Evolutionary conservation across 2,888 invertebrate genomes (phyloP), one percentile per base, ranked within the genome.

Genomic region (Malthinus flaveolus): DNA sequence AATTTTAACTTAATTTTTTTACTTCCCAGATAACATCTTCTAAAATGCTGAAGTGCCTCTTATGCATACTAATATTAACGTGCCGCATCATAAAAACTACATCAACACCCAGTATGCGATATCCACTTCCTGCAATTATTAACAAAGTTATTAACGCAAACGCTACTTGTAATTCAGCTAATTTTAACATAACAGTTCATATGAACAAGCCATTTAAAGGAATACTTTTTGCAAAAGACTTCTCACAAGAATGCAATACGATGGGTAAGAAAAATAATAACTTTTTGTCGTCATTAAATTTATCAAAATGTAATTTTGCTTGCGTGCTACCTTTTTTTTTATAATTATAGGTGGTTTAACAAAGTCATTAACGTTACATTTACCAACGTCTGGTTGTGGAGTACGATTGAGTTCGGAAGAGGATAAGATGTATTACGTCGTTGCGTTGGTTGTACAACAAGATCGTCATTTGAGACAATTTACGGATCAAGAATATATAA

Each of bases 381-480:
- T 87, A 33, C 84, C 86, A 1, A 84, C 85, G 0, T 84, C 85
- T 65, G 84, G 88, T 7, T 90, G 90, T 70, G 90, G 90, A 0
- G 86, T 90, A 1, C 79, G 89, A 44, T 83, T 88, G 1, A 81
- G 79, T 56, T 75, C 79, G 10, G 78, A 80, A 39, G 75, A 78
- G 59, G 77, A 84, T 70, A 78, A 83, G 45, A 79, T 88, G 72
- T 84, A 85, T 71, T 87, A 88, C 74, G 83, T 83, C 9, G 86
- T 88, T 7, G 84, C 85, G 53, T 78, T 91, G 51, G 85, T 90
- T 63, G 80, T 90, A 23, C 91, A 91, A 75, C 90, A 89, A 84
- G 91, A 91, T 71, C 81, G 83, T 58, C 85, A 87, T 70, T 79
- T 91, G 47, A 85, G 89, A 66, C 90, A 90, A 77, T 86, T 87